phyloP scores from a whole-genome alignment of 2,797 vertebrate genomes.

The Poeciliopsis turneri region DNA sequence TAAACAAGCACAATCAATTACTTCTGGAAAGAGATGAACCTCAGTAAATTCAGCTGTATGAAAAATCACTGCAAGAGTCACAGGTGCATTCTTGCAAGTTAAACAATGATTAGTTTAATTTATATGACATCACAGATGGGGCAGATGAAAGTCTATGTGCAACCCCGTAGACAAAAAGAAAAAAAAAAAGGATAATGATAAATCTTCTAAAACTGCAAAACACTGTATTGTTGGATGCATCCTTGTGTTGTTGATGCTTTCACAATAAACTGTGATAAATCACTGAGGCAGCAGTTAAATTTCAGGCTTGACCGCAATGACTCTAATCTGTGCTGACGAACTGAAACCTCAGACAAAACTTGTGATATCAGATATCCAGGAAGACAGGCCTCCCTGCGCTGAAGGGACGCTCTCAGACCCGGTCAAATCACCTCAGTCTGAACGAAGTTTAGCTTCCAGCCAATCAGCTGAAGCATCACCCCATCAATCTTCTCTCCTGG shows the following conservation, averaged over 20 bases:
- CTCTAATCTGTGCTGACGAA: constrained; percentile 62
- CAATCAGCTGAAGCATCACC: constrained; percentile 56
- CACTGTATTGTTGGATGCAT: constrained; percentile 13
- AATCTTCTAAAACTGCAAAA: constrained; percentile 4
- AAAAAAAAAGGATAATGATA: background rate
- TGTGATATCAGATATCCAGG: constrained; percentile 20
- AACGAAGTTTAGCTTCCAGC: constrained; percentile 63
- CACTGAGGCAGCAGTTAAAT: constrained; percentile 44
- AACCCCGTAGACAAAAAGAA: constrained; percentile 4
- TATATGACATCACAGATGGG: background rate
- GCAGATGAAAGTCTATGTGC: background rate
- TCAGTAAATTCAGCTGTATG: background rate
- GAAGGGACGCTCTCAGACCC: constrained; percentile 41
- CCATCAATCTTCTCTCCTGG: constrained; percentile 63
- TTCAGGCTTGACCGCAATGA: constrained; percentile 43
- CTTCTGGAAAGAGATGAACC: background rate
- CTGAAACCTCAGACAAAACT: constrained; percentile 45
- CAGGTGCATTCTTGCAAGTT: background rate
- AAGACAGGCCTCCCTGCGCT: constrained; percentile 44
- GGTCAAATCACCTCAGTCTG: constrained; percentile 62
- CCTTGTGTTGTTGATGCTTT: constrained; percentile 21
- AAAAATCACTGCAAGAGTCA: background rate
- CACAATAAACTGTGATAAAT: constrained; percentile 37
- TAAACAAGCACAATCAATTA: background rate
- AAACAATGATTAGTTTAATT: background rate